A percentile compares a stretch with the other conserved stretches of the same genome.
These are phyloP conservation scores for Ceyx erithaca DNA, from an alignment of 2,797 vertebrate species.

Conservation along the genomic window DNA sequence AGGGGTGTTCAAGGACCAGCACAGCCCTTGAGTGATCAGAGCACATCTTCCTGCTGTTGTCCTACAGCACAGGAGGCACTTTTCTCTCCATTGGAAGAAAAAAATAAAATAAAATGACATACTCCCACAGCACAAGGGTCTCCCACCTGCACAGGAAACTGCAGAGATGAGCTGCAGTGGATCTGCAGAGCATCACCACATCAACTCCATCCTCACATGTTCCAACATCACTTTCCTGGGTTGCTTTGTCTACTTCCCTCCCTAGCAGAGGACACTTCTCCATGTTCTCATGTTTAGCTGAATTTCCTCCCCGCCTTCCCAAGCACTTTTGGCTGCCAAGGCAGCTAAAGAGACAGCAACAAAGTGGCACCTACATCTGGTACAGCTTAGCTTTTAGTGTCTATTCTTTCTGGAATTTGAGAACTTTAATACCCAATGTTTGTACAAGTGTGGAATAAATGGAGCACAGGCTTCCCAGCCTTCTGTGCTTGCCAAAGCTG, in stretches of 20 bases:
- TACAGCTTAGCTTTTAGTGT: constrained; percentile 44
- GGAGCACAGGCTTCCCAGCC: background rate
- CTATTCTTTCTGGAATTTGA: constrained; percentile 66
- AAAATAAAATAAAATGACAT: background rate
- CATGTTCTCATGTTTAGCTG: background rate
- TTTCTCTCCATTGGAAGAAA: background rate
- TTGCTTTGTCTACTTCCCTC: background rate
- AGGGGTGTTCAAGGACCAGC: background rate
- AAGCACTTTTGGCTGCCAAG: constrained; percentile 46
- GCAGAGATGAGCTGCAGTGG: background rate
- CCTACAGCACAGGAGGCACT: background rate
- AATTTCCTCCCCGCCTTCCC: background rate
- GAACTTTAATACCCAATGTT: constrained; percentile 56
- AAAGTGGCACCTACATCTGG: constrained; percentile 67
- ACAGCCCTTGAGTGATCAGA: background rate
- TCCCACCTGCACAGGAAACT: background rate
- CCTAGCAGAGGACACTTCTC: background rate
- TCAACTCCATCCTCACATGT: background rate
- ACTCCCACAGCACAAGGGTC: background rate
- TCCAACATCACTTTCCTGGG: background rate
- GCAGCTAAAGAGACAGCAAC: constrained; percentile 4
- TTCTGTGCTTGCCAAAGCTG: constrained; percentile 3
- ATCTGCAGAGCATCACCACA: background rate
- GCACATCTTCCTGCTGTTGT: background rate
- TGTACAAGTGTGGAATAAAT: constrained; percentile 57